A percentile compares a stretch with the other conserved stretches of the same genome.
Evolutionary conservation across 2,113 vertebrate species (phyloP).

Genomic region (Typhlomys cinereus): DNA sequence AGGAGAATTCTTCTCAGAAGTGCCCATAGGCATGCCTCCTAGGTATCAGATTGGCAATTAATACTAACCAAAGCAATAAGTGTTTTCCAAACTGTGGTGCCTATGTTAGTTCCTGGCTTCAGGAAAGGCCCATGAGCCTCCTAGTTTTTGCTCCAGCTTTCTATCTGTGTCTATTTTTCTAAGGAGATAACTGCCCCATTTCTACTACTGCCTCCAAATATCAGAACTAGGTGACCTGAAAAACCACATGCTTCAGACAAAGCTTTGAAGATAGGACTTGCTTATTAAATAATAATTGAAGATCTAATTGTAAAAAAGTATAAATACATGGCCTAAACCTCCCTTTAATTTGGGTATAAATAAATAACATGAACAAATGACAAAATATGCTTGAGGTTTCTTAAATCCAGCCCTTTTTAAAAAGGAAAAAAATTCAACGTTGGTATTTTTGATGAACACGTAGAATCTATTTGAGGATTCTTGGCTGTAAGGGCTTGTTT

Average conservation of each 20-base stretch:
- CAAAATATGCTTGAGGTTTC: constrained; percentile 20
- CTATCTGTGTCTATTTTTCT: background rate
- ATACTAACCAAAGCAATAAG: too few relatives aligned
- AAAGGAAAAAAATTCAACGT: background rate
- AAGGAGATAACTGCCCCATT: background rate
- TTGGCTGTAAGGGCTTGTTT: background rate
- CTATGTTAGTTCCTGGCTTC: background rate
- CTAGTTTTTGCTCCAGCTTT: background rate
- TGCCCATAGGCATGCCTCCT: too few relatives aligned
- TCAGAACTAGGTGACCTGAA: background rate
- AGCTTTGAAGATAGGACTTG: background rate
- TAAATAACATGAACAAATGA: constrained; percentile 2
- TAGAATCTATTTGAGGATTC: background rate
- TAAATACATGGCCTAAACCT: constrained; percentile 19
- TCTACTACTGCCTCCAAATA: background rate
- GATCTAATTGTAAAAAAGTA: background rate
- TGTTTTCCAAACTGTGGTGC: background rate
- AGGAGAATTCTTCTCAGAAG: too few relatives aligned
- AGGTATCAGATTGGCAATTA: too few relatives aligned
- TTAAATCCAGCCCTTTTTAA: constrained; percentile 29
- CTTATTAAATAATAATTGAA: background rate
- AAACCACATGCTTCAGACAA: background rate
- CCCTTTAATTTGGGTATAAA: constrained; percentile 43
- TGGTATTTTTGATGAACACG: background rate
- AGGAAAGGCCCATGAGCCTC: background rate